Conservation (phyloP, 2,888 invertebrate species). For the Caenorhabditis wallacei region DNA sequence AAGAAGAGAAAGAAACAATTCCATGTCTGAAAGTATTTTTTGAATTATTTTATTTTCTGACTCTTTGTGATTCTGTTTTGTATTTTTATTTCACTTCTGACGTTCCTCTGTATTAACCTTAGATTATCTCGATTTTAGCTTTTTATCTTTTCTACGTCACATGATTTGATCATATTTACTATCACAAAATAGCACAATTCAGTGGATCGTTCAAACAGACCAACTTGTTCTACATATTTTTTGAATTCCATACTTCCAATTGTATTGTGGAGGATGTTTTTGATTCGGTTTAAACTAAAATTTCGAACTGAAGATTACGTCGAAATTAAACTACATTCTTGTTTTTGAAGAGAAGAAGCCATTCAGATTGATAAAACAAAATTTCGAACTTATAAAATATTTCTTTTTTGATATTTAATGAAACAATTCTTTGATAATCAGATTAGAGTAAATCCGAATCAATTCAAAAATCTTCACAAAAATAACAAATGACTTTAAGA, state of each 20-base stretch:
- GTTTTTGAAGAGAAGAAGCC: neutral
- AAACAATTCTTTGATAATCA: too few relatives aligned
- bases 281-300: too few relatives aligned
- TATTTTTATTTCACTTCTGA: neutral
- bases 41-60: neutral
- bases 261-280: too few relatives aligned
- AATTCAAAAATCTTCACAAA: too few relatives aligned
- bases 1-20: conserved; percentile 48
- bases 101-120: neutral
- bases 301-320: neutral
- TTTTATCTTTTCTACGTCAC: neutral
- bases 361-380: too few relatives aligned
- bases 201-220: neutral
- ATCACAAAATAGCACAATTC: neutral
- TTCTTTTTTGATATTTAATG: too few relatives aligned
- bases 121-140: neutral
- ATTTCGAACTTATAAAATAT: too few relatives aligned
- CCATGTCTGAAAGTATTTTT: conserved; percentile 41
- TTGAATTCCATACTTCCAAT: too few relatives aligned
- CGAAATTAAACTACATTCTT: neutral
- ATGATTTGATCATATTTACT: neutral
- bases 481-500: too few relatives aligned
- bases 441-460: too few relatives aligned
- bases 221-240: too few relatives aligned
- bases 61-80: neutral